Percentiles rank a stretch among this genome's conserved stretches.
These are phyloP conservation scores for Daktulosphaira vitifoliae DNA, from an alignment of 1,140 invertebrate genomes.

Conservation along the genomic window DNA sequence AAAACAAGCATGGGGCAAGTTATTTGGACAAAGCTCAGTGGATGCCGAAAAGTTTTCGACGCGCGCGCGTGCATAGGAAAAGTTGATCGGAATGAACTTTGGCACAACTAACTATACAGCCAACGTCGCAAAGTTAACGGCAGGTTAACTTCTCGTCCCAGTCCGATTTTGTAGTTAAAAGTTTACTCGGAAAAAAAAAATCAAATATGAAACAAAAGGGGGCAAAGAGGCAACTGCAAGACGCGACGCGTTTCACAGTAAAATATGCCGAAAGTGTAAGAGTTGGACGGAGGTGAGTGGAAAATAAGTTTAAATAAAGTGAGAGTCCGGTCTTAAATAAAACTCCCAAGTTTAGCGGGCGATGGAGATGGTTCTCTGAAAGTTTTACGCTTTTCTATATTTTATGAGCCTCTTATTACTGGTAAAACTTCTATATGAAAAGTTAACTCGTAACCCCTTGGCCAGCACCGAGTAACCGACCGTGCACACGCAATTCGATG, in stretches of 20 bases:
- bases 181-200: conserved; percentile 24
- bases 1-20: conserved; percentile 30
- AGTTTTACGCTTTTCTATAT: conserved; percentile 33
- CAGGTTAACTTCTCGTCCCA: conserved; percentile 10
- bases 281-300: background rate
- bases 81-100: conserved; percentile 33
- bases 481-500: background rate
- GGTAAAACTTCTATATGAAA: conserved; percentile 35
- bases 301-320: conserved; percentile 32
- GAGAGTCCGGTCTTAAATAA: conserved; percentile 33
- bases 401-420: conserved; percentile 33
- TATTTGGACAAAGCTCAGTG: conserved; percentile 32
- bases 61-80: conserved; percentile 16
- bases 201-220: conserved; percentile 31
- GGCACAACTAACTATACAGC: conserved; percentile 17
- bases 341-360: conserved; percentile 19
- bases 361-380: conserved; percentile 18
- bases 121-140: conserved; percentile 24
- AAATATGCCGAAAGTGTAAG: background rate
- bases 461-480: background rate
- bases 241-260: conserved; percentile 21
- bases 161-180: background rate
- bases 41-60: conserved; percentile 30
- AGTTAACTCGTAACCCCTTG: conserved; percentile 35
- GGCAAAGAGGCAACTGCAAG: background rate